These are phyloP conservation scores for Aquatica leii DNA, from an alignment of 2,888 invertebrate species.

Conservation along the genomic window DNA sequence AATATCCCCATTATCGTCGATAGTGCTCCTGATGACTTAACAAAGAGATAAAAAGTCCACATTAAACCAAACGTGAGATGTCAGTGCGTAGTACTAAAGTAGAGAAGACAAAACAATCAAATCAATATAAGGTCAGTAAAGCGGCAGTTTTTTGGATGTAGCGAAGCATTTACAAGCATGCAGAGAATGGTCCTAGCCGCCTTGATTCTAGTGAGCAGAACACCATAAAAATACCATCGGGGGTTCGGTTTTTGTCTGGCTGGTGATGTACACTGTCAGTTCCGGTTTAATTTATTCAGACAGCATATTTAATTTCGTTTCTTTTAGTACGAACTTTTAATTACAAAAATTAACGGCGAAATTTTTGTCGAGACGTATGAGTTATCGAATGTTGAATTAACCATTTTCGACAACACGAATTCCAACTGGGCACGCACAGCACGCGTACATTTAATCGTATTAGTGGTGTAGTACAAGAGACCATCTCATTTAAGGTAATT, in stretches of 20 bases:
- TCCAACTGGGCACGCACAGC: slow-evolving; percentile 10
- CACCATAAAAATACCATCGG: slow-evolving; percentile 58
- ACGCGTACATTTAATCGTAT: slow-evolving; percentile 37
- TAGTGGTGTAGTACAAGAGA: slow-evolving; percentile 41
- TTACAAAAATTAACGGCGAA: slow-evolving; percentile 13
- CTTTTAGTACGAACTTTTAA: slow-evolving; percentile 17
- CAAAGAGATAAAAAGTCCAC: slow-evolving; percentile 25
- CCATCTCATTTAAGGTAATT: slow-evolving; percentile 38
- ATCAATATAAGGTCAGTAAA: slow-evolving; percentile 32
- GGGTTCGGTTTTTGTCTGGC: slow-evolving; percentile 47
- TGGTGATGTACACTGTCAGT: slow-evolving; percentile 43
- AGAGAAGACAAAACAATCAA: slow-evolving; percentile 47
- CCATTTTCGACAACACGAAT: slow-evolving; percentile 11
- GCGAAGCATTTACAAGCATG: slow-evolving; percentile 33
- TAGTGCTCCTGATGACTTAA: slow-evolving; percentile 22
- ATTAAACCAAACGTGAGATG: slow-evolving; percentile 40
- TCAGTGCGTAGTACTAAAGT: slow-evolving; percentile 45
- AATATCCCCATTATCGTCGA: background rate
- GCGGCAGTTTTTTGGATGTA: slow-evolving; percentile 34
- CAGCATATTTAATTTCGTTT: slow-evolving; percentile 31
- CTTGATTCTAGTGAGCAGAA: slow-evolving; percentile 55
- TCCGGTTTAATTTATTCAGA: slow-evolving; percentile 42
- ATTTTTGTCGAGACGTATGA: background rate
- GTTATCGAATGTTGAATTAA: too few relatives aligned
- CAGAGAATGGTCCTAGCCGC: slow-evolving; percentile 55